Evolutionary conservation across 2,797 vertebrate genomes (phyloP).

Genomic region (Naso thynnoides): DNA sequence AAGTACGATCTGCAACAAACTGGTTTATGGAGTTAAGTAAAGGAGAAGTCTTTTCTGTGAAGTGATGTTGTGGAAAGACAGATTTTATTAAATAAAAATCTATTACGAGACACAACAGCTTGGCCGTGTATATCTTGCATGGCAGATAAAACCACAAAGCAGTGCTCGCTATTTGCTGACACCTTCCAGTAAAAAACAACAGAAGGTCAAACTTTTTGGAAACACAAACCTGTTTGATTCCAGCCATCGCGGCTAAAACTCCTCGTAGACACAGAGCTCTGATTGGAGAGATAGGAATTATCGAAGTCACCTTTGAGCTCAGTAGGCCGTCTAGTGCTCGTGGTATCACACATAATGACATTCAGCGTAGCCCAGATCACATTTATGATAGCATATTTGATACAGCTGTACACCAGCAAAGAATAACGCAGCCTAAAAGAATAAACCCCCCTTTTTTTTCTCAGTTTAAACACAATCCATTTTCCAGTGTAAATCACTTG

Average conservation of each 20-base stretch:
- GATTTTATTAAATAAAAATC: conserved; percentile 37
- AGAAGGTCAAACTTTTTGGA: conserved; percentile 70
- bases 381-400: conserved; percentile 91
- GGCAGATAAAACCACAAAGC: conserved; percentile 27
- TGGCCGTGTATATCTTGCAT: background rate
- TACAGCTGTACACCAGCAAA: conserved; percentile 92
- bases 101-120: background rate
- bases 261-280: conserved; percentile 67
- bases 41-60: conserved; percentile 35
- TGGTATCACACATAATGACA: conserved; percentile 89
- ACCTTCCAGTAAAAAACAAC: conserved; percentile 49
- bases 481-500: conserved; percentile 98
- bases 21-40: conserved; percentile 19
- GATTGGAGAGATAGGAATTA: conserved; percentile 85
- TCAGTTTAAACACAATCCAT: conserved; percentile 90
- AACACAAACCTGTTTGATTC: conserved; percentile 63
- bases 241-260: conserved; percentile 32
- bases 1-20: conserved; percentile 38
- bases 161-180: conserved; percentile 26
- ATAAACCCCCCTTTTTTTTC: conserved; percentile 85
- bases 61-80: background rate
- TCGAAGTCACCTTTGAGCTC: conserved; percentile 92
- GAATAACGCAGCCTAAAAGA: conserved; percentile 91
- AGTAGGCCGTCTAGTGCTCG: conserved; percentile 85
- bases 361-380: conserved; percentile 89